Evolutionary conservation across 2,888 invertebrate genomes (phyloP).

Genomic region (Ornithoptera alexandrae): DNA sequence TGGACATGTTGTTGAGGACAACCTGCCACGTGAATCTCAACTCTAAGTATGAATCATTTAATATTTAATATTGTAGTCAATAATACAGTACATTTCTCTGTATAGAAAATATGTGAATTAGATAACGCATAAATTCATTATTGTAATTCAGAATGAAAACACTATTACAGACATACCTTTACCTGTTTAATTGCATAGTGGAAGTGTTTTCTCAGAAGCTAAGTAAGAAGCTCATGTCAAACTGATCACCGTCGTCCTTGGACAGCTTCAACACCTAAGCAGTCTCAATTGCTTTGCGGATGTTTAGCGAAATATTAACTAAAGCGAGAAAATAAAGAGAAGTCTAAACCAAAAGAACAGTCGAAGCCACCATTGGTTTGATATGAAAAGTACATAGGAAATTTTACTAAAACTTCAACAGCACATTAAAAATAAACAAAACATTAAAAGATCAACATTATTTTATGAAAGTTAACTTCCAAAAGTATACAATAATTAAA

Average conservation of each 20-base stretch:
- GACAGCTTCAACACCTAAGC: no score
- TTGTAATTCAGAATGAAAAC: no score
- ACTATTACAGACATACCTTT: no score
- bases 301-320: not conserved
- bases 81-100: not conserved
- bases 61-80: not conserved
- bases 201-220: no score
- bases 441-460: not conserved
- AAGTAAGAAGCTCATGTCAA: no score
- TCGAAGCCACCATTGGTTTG: not conserved
- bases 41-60: not conserved
- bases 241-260: no score
- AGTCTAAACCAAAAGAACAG: not conserved
- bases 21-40: not conserved
- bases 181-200: no score
- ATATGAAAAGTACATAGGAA: not conserved
- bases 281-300: no score
- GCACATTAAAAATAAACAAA: not conserved
- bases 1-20: not conserved
- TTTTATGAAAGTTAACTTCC: no score
- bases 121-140: no score
- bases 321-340: not conserved
- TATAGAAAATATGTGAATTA: no score
- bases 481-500: not conserved
- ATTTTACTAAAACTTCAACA: not conserved